Conservation (phyloP, 1,140 invertebrate species). For the Papilio helenus region DNA sequence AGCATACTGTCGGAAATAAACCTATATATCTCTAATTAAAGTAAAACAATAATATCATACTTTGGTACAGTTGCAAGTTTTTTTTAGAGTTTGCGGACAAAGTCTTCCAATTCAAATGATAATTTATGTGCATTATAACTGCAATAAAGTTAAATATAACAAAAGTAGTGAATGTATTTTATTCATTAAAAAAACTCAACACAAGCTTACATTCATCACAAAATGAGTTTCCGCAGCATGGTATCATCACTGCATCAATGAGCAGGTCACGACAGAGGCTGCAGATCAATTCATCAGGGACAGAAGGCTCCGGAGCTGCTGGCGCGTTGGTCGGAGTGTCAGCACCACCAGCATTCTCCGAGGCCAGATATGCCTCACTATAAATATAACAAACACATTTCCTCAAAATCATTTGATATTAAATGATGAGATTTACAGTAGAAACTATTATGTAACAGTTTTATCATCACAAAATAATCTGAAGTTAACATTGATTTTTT, state of each 20-base stretch:
- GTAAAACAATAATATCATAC: too few relatives aligned
- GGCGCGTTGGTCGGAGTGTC: slow-evolving; percentile 68
- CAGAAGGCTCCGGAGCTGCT: slow-evolving; percentile 86
- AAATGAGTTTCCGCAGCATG: slow-evolving; percentile 98
- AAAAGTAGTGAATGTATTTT: background rate
- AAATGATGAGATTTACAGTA: background rate
- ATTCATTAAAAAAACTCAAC: too few relatives aligned
- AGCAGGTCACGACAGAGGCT: slow-evolving; percentile 96
- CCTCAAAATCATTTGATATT: background rate
- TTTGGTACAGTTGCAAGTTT: too few relatives aligned
- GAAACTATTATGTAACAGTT: too few relatives aligned
- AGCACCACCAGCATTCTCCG: slow-evolving; percentile 85
- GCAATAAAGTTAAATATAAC: background rate
- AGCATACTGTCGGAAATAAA: background rate
- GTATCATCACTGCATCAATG: slow-evolving; percentile 97
- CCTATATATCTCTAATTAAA: background rate
- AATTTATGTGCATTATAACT: too few relatives aligned
- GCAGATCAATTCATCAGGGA: slow-evolving; percentile 96
- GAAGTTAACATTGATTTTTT: too few relatives aligned
- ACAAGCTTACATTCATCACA: slow-evolving; percentile 96
- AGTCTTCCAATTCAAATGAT: too few relatives aligned
- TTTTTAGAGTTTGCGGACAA: too few relatives aligned
- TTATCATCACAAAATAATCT: too few relatives aligned
- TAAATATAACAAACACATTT: slow-evolving; percentile 52
- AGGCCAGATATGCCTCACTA: slow-evolving; percentile 91